These are phyloP conservation scores for Chloroclystis v-ata DNA, from an alignment of 2,888 invertebrate genomes.

Conservation along the genomic window DNA sequence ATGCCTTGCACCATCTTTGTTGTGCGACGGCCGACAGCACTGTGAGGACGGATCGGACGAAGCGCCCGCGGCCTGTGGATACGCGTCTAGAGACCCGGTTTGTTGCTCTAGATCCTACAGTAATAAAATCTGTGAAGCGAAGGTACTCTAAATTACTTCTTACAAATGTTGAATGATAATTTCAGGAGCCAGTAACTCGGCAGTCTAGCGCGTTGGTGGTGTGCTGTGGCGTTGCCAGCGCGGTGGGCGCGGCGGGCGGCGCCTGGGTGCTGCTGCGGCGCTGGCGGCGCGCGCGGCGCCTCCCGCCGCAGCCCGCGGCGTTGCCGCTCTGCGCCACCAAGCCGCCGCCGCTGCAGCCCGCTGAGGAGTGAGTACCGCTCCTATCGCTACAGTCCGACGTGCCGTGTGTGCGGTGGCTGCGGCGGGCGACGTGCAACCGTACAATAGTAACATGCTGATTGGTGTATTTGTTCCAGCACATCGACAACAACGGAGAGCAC, in stretches of 20 bases:
- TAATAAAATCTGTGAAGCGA: too few species aligned
- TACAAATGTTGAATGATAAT: too few species aligned
- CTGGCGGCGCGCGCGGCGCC: conserved; percentile 34
- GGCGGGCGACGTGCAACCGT: conserved; percentile 22
- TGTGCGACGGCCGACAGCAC: conserved; percentile 88
- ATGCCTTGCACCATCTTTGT: conserved; percentile 81
- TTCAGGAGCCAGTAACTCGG: conserved; percentile 32
- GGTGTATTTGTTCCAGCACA: conserved; percentile 50
- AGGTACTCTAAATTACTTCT: too few species aligned
- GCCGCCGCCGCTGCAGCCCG: conserved; percentile 30
- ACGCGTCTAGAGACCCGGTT: conserved; percentile 53
- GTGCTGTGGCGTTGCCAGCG: conserved; percentile 47
- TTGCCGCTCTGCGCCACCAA: conserved; percentile 34
- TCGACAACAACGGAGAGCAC: conserved; percentile 75
- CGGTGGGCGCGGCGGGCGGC: conserved; percentile 41
- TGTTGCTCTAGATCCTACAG: too few species aligned
- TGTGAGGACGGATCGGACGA: conserved; percentile 92
- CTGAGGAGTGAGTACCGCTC: conserved; percentile 59
- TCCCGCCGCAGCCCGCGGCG: conserved; percentile 32
- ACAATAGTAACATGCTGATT: too few species aligned
- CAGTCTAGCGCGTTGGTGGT: conserved; percentile 42
- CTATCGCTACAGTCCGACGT: too few species aligned
- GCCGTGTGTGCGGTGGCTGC: conserved; percentile 44
- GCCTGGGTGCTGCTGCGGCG: conserved; percentile 46
- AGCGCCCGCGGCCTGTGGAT: conserved; percentile 79